phyloP scores from a whole-genome alignment of 2,113 vertebrate genomes.

The Melanerpes aurifrons region DNA sequence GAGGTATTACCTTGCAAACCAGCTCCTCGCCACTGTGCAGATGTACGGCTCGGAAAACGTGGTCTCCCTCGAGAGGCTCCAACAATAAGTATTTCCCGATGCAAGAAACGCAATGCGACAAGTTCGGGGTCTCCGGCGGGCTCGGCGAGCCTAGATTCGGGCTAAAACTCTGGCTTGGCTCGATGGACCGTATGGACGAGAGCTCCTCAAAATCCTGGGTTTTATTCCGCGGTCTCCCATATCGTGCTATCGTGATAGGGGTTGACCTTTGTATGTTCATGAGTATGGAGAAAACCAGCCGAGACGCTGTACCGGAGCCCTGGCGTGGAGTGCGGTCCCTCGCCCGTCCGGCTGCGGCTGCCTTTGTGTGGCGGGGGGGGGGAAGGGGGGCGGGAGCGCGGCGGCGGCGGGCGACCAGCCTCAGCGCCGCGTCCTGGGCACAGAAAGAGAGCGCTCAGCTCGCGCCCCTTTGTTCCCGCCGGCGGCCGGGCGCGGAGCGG shows the following conservation, averaged over 20 bases:
- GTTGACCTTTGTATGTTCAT: slow-evolving; percentile 99
- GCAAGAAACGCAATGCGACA: slow-evolving; percentile 97
- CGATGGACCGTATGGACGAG: slow-evolving; percentile 91
- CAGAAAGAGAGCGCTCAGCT: slow-evolving; percentile 27
- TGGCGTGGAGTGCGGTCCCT: slow-evolving; percentile 57
- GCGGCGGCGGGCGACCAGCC: slow-evolving; percentile 22
- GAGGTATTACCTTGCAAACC: slow-evolving; percentile 91
- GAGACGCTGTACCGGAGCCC: slow-evolving; percentile 59
- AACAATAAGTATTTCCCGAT: slow-evolving; percentile 98
- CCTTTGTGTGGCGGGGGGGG: slow-evolving; percentile 48
- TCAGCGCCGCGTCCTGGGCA: slow-evolving; percentile 63
- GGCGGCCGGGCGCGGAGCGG: neutral
- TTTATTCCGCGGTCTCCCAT: slow-evolving; percentile 99
- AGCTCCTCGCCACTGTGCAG: slow-evolving; percentile 98
- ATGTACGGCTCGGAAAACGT: slow-evolving; percentile 96
- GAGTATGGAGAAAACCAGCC: slow-evolving; percentile 83
- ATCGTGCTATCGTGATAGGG: slow-evolving; percentile 97
- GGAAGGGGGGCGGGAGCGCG: neutral
- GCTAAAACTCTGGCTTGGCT: slow-evolving; percentile 95
- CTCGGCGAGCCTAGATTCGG: slow-evolving; percentile 98
- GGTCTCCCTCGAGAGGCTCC: slow-evolving; percentile 98
- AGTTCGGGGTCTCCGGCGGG: slow-evolving; percentile 98
- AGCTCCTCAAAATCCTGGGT: slow-evolving; percentile 97
- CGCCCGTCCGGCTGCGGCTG: slow-evolving; percentile 71
- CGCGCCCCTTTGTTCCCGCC: slow-evolving; percentile 38